Conservation (phyloP, 1,140 invertebrate species). For the Platorchestia sp. region DNA sequence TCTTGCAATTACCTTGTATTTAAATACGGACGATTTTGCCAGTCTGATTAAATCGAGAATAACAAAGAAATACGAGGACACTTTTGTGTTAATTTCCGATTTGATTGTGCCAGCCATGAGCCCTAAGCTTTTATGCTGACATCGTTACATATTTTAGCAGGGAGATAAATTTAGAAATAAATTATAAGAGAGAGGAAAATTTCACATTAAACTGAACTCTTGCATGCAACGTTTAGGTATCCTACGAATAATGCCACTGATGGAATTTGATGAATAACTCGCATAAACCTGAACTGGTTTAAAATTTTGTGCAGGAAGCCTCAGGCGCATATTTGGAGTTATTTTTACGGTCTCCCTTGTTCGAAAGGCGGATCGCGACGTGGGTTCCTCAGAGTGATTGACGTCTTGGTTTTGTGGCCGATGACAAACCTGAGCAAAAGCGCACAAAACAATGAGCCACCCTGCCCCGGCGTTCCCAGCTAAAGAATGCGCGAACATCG, state of each 20-base stretch:
- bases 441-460: background rate
- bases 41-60: background rate
- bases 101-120: background rate
- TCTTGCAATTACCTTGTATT: background rate
- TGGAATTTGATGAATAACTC: background rate
- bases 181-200: background rate
- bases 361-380: background rate
- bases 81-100: background rate
- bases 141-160: background rate
- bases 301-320: background rate
- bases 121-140: background rate
- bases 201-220: background rate
- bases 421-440: constrained; percentile 37
- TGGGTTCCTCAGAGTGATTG: background rate
- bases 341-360: background rate
- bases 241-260: background rate
- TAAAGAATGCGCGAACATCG: constrained; percentile 21
- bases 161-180: background rate
- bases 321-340: background rate
- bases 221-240: background rate
- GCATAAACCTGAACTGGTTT: background rate
- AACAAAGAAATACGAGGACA: background rate
- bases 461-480: background rate
- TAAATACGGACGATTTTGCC: background rate
- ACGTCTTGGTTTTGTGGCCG: constrained; percentile 20